Base-by-base conservation (phyloP, 2,797 vertebrate species). In the Enteromius fasciolatus region DNA sequence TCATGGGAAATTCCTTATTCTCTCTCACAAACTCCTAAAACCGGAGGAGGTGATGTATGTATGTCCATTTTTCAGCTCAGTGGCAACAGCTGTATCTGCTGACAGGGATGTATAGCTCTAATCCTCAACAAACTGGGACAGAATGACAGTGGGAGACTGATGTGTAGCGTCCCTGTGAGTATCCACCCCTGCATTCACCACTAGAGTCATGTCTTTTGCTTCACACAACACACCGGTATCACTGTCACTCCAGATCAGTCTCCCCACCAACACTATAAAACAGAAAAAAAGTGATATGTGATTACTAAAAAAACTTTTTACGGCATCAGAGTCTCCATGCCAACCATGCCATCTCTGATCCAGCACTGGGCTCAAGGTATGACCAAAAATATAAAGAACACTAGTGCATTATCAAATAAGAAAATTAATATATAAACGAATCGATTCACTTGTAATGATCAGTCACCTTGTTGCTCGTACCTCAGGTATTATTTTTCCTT, bases 41-140 rank as follows among this genome's bases (percentile, higher is more conserved):
- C 69, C 61, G 28, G 52, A 64, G 61, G 85, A 76, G 23, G 33
- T 83, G 78, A 85, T 81, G 74, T 61, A 78, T 78, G 78, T 61
- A 41, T 44, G 54, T 0, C 39, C 69, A 74, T 69, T 78, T 81
- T 76, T 87, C 70, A 64, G 39, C 77, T 67, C 68, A 73, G 80
- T 63, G 48, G 18, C 50, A 33, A 69, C 81, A 85, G 80, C 77
- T 73, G 77, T 76, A 76, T 81, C 61, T 52, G 75, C 76, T 78
- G 68, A 50, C 59, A 73, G 52, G 63, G 48, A 80, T 77, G 67
- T 57, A 77, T 57, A 66, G 6, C 5, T 77, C 41, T 76, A 63
- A 81, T 68, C 73, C 82, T 57, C 61, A 63, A 72, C 75, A 70
- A 80, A 23, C 79, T n/a, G 17, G 18, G n/a, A 23, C 76, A 74